A percentile compares a stretch with the other conserved stretches of the same genome.
phyloP scores from a whole-genome alignment of 1,140 invertebrate genomes.

The Pseudachorutes palmiensis region DNA sequence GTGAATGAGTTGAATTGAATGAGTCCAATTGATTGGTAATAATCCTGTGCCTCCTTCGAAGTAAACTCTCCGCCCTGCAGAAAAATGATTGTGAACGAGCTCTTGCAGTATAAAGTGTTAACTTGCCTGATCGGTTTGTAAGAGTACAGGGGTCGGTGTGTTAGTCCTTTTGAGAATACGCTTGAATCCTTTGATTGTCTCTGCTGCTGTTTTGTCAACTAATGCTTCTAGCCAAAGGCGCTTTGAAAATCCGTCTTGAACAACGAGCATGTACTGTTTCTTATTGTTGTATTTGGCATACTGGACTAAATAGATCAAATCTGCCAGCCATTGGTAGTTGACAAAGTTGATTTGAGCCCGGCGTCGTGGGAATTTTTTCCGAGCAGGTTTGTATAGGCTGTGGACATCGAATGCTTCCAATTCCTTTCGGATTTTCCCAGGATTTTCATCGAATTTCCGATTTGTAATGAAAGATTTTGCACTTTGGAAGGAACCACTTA shows the following conservation, averaged over 20 bases:
- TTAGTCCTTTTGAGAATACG: neutral
- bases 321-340: conserved; percentile 12
- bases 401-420: neutral
- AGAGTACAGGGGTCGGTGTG: too few relatives aligned
- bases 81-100: too few relatives aligned
- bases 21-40: too few relatives aligned
- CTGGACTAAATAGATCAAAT: conserved; percentile 5
- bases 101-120: too few relatives aligned
- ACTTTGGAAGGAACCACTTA: neutral
- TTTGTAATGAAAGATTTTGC: neutral
- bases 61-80: too few relatives aligned
- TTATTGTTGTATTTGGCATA: neutral
- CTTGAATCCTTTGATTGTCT: neutral
- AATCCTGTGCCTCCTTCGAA: too few relatives aligned
- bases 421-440: neutral
- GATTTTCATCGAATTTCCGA: neutral
- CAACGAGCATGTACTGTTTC: too few relatives aligned
- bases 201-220: neutral
- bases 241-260: neutral
- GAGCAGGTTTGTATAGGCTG: neutral
- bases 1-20: too few relatives aligned
- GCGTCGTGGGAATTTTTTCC: conserved; percentile 2
- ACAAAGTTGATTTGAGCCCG: conserved; percentile 1
- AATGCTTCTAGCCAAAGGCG: neutral
- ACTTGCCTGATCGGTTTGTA: too few relatives aligned